These are phyloP conservation scores for Iguana delicatissima DNA, from an alignment of 2,797 vertebrate genomes.

Conservation along the genomic window DNA sequence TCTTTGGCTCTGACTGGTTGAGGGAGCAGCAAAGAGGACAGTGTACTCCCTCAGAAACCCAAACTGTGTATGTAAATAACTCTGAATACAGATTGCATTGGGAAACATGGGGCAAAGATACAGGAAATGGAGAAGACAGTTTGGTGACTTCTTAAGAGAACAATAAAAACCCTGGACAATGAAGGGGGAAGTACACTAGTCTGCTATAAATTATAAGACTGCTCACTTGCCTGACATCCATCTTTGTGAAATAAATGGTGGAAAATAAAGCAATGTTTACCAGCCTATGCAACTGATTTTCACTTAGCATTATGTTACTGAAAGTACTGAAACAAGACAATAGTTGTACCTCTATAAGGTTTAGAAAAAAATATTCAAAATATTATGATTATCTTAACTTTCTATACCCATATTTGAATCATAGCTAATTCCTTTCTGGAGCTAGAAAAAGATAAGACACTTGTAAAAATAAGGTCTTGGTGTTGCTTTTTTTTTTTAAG, in stretches of 20 bases:
- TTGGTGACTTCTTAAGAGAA: too few species aligned
- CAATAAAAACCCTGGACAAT: too few species aligned
- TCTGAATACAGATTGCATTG: too few species aligned
- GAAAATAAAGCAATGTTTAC: not conserved
- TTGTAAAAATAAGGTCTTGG: slow-evolving; percentile 6
- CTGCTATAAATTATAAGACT: not conserved
- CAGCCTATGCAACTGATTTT: not conserved
- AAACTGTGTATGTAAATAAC: too few species aligned
- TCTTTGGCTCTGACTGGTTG: not conserved
- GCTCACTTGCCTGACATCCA: too few species aligned
- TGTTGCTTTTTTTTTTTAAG: not conserved
- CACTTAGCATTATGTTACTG: not conserved
- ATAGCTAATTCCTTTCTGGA: not conserved
- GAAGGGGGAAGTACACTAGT: too few species aligned
- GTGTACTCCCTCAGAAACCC: too few species aligned
- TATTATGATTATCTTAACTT: not conserved
- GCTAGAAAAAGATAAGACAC: not conserved
- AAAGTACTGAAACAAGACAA: not conserved
- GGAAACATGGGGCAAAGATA: too few species aligned
- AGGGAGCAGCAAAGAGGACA: not conserved
- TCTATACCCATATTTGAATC: accelerated
- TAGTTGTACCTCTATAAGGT: not conserved
- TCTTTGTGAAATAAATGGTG: not conserved
- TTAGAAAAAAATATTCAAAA: not conserved
- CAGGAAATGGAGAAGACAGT: not conserved